Percentiles rank a stretch among this genome's conserved stretches.
Conservation (phyloP, 2,797 vertebrate genomes). For the Triplophysa yarkandensis region DNA sequence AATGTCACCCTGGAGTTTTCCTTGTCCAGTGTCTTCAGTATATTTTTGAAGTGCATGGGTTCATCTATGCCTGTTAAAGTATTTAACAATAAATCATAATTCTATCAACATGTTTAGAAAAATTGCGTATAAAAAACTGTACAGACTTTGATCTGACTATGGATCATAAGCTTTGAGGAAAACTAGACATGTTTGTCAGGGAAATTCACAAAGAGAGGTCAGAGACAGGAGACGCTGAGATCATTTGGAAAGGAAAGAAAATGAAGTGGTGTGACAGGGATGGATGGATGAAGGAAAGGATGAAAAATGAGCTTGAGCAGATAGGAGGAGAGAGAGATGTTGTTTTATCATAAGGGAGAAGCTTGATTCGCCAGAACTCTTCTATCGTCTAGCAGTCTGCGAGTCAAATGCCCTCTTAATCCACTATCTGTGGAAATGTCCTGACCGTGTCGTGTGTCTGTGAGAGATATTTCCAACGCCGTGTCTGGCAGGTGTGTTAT, state of each 20-base stretch:
- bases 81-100: neutral
- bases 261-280: neutral
- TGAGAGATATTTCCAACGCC: conserved; percentile 59
- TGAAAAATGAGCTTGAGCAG: neutral
- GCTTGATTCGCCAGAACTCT: conserved; percentile 14
- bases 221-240: neutral
- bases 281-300: neutral
- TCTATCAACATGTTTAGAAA: neutral
- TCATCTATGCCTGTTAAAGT: no score
- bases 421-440: conserved; percentile 4
- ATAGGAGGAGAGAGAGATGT: conserved; percentile 9
- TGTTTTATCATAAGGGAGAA: conserved; percentile 29
- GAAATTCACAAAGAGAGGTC: neutral
- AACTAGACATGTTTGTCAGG: neutral
- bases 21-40: neutral
- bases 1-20: conserved; percentile 24
- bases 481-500: conserved; percentile 59
- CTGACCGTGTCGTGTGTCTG: conserved; percentile 23
- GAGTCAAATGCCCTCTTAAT: conserved; percentile 10
- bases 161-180: neutral
- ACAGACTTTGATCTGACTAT: neutral
- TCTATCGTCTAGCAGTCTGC: conserved; percentile 4
- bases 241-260: conserved; percentile 16
- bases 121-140: neutral
- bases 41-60: neutral